These are phyloP conservation scores for Hirtodrosophila trivittata DNA, from an alignment of 2,888 invertebrate genomes.

Conservation along the genomic window DNA sequence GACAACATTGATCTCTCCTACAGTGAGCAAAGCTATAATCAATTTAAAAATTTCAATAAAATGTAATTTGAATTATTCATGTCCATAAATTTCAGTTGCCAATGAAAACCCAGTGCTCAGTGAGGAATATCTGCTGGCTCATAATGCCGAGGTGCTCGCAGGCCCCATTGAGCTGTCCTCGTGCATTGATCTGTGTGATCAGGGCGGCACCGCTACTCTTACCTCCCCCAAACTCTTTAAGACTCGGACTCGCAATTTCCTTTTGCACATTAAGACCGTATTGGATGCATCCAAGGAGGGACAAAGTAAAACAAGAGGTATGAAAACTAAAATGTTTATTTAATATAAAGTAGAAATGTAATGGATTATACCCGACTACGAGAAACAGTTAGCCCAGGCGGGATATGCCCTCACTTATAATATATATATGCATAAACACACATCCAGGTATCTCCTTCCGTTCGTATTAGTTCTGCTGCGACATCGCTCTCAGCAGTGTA, in stretches of 20 bases:
- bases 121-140: conserved; percentile 92
- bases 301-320: conserved; percentile 83
- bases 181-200: conserved; percentile 93
- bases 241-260: conserved; percentile 90
- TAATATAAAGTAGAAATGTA: no score
- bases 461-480: no score
- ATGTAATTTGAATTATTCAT: neutral
- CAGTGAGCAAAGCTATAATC: conserved; percentile 35
- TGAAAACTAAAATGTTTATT: conserved; percentile 8
- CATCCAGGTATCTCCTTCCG: no score
- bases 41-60: neutral
- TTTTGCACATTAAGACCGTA: conserved; percentile 90
- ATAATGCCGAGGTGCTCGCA: conserved; percentile 95
- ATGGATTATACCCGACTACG: no score
- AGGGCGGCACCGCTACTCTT: conserved; percentile 92
- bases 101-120: conserved; percentile 90
- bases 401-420: no score
- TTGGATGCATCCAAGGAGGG: conserved; percentile 87
- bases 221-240: conserved; percentile 94
- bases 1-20: conserved; percentile 73
- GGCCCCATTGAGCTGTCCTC: conserved; percentile 93
- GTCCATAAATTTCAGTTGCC: conserved; percentile 61
- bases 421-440: no score
- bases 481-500: no score
- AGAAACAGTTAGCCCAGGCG: no score